phyloP scores from a whole-genome alignment of 2,888 invertebrate species.

The Drosophila peninsularis region DNA sequence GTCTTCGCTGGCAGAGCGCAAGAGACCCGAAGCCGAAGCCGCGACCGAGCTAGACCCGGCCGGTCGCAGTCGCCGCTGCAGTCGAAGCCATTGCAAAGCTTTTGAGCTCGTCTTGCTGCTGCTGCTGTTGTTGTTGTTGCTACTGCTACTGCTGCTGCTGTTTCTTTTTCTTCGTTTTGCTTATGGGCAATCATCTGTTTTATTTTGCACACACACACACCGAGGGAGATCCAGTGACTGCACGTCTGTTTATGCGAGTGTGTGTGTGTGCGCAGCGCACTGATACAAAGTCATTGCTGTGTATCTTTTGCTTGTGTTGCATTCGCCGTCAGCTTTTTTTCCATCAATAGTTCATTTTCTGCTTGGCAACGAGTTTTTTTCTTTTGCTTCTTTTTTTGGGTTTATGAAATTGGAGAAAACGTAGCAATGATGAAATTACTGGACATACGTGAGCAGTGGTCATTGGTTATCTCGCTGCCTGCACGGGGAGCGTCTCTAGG shows the following conservation, averaged over 20 bases:
- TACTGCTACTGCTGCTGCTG: slow-evolving; percentile 33
- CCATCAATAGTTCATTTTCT: slow-evolving; percentile 76
- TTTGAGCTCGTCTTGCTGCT: slow-evolving; percentile 40
- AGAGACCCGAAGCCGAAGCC: slow-evolving; percentile 51
- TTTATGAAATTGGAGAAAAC: slow-evolving; percentile 74
- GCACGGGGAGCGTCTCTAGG: slow-evolving; percentile 6
- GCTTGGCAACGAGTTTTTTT: slow-evolving; percentile 74
- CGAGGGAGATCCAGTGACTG: slow-evolving; percentile 22
- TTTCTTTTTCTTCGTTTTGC: slow-evolving; percentile 61
- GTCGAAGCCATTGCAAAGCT: slow-evolving; percentile 41
- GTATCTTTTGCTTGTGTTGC: slow-evolving; percentile 70
- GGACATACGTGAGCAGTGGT: slow-evolving; percentile 58
- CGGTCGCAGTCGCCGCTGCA: slow-evolving; percentile 40
- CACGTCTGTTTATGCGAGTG: slow-evolving; percentile 16
- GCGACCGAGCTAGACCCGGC: slow-evolving; percentile 61
- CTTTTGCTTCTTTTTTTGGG: slow-evolving; percentile 19
- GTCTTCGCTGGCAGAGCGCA: slow-evolving; percentile 54
- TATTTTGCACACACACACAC: slow-evolving; percentile 65
- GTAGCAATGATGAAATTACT: slow-evolving; percentile 77
- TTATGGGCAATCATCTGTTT: slow-evolving; percentile 80
- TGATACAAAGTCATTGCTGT: slow-evolving; percentile 62
- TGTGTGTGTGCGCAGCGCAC: slow-evolving; percentile 19
- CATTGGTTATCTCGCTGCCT: slow-evolving; percentile 19
- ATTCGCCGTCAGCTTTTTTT: slow-evolving; percentile 70
- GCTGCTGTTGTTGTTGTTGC: slow-evolving; percentile 25